phyloP scores from a whole-genome alignment of 2,888 invertebrate genomes.

The Epirrita christyi region DNA sequence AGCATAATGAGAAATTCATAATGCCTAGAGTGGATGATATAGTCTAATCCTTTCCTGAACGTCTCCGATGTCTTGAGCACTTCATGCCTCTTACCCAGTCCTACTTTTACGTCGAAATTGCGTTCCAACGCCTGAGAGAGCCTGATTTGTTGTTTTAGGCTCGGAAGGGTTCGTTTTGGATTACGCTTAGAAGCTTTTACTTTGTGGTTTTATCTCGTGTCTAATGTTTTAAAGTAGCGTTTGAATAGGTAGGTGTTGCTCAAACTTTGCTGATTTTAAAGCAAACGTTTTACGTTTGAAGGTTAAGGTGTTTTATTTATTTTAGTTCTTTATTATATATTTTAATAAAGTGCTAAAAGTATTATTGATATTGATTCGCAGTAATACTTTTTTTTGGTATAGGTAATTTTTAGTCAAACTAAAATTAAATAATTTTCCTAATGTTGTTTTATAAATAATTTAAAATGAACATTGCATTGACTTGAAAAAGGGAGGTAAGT shows the following conservation, averaged over 20 bases:
- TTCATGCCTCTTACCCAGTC: slow-evolving; percentile 21
- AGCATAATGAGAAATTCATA: slow-evolving; percentile 11
- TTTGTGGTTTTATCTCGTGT: slow-evolving; percentile 23
- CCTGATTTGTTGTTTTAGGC: slow-evolving; percentile 45
- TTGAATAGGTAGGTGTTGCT: slow-evolving; percentile 1
- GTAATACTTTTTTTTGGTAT: background rate
- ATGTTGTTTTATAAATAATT: too few species aligned
- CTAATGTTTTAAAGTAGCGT: slow-evolving; percentile 18
- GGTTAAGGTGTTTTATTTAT: background rate
- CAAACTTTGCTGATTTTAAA: slow-evolving; percentile 1
- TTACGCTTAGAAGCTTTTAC: slow-evolving; percentile 35
- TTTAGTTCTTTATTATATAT: background rate
- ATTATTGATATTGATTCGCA: too few species aligned
- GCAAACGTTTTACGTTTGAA: background rate
- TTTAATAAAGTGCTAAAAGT: too few species aligned
- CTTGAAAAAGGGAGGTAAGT: too few species aligned
- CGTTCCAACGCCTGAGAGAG: slow-evolving; percentile 20
- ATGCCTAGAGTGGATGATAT: slow-evolving; percentile 10
- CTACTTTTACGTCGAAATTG: slow-evolving; percentile 27
- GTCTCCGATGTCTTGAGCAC: slow-evolving; percentile 27
- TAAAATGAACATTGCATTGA: too few species aligned
- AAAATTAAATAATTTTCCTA: too few species aligned
- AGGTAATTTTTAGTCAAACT: background rate
- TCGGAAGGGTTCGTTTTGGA: slow-evolving; percentile 30
- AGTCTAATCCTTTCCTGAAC: slow-evolving; percentile 18